A percentile compares a stretch with the other conserved stretches of the same genome.
Evolutionary conservation across 2,797 vertebrate genomes (phyloP).

Genomic region (Pangasius djambal): DNA sequence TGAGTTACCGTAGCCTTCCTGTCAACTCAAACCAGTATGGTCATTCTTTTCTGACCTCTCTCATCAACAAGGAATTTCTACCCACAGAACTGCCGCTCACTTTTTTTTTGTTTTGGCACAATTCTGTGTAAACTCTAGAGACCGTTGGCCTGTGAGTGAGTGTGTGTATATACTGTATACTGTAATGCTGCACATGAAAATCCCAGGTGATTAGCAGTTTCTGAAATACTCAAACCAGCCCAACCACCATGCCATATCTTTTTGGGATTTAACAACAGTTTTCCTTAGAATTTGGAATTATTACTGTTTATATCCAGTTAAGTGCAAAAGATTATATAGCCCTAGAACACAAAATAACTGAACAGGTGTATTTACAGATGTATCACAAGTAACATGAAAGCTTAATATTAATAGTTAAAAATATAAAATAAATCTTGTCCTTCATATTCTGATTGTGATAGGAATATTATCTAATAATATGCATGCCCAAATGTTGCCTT

Average conservation of each 20-base stretch:
- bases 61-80: too few relatives aligned
- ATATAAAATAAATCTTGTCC: background rate
- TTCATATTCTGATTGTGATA: background rate
- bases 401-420: background rate
- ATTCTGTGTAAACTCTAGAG: background rate
- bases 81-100: too few relatives aligned
- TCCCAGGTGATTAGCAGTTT: background rate
- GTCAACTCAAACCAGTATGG: too few relatives aligned
- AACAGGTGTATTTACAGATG: background rate
- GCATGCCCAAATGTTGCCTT: background rate
- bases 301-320: background rate
- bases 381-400: background rate
- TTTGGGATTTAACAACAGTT: background rate
- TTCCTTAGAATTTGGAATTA: background rate
- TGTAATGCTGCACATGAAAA: background rate
- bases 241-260: background rate
- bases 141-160: background rate
- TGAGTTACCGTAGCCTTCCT: background rate
- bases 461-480: background rate
- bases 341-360: background rate
- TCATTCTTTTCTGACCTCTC: too few relatives aligned
- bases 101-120: too few relatives aligned
- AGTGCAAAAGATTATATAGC: background rate
- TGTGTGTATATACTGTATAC: too few relatives aligned
- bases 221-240: background rate